phyloP scores from a whole-genome alignment of 2,113 vertebrate genomes.

The Lichenostomus cassidix region DNA sequence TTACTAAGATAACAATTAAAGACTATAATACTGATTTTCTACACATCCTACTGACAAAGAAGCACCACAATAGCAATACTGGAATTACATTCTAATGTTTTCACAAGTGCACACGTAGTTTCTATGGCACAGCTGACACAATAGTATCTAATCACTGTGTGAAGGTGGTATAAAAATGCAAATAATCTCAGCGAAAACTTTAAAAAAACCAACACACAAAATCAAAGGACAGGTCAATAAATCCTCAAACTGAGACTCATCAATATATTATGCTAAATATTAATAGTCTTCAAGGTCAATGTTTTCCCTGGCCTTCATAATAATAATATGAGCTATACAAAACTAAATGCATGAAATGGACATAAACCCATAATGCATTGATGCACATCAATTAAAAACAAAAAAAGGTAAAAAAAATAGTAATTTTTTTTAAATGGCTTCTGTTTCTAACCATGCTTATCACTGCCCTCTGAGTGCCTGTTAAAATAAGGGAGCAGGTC shows the following conservation, averaged over 20 bases:
- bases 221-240: not conserved
- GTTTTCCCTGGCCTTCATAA: not conserved
- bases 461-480: conserved; percentile 3
- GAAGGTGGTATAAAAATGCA: not conserved
- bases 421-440: conserved; percentile 26
- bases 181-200: not conserved
- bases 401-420: not conserved
- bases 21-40: not conserved
- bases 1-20: not conserved
- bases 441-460: conserved; percentile 21
- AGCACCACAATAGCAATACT: not conserved
- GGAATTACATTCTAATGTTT: not conserved
- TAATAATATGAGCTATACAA: not conserved
- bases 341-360: not conserved
- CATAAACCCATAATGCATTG: not conserved
- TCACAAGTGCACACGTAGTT: fast-evolving
- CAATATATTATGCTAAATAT: not conserved
- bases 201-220: not conserved
- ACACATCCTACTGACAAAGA: not conserved
- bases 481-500: conserved; percentile 35
- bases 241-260: not conserved
- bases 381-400: not conserved
- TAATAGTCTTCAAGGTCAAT: not conserved
- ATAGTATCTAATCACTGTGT: not conserved
- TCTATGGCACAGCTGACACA: not conserved